A percentile compares a stretch with the other conserved stretches of the same genome.
These are phyloP conservation scores for Heptranchias perlo DNA, from an alignment of 2,113 vertebrate genomes.

Conservation along the genomic window DNA sequence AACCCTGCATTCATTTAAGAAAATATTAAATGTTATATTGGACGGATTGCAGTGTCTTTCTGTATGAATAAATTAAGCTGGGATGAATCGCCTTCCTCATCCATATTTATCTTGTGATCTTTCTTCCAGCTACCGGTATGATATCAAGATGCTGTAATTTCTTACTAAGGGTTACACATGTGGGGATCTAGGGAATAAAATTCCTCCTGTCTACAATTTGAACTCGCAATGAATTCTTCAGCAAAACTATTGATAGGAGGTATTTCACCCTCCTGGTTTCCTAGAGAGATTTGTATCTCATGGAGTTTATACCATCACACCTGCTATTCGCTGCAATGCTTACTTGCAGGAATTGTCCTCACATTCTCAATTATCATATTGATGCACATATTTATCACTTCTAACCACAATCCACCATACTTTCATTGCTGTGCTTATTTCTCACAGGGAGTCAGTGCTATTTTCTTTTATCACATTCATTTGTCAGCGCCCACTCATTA, in stretches of 20 bases:
- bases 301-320: neutral
- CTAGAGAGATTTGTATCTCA: neutral
- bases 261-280: neutral
- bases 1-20: neutral
- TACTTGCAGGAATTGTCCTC: neutral
- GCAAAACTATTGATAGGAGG: neutral
- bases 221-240: neutral
- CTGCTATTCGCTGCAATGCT: neutral
- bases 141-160: neutral
- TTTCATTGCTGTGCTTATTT: neutral
- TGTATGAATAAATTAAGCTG: neutral
- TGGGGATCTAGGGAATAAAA: neutral
- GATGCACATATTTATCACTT: neutral
- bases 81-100: neutral
- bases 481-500: neutral
- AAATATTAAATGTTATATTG: neutral
- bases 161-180: neutral
- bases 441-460: constrained; percentile 14
- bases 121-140: too few relatives aligned
- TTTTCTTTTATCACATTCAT: constrained; percentile 1
- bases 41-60: neutral
- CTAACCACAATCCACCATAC: neutral
- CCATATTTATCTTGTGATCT: neutral
- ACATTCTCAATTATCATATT: neutral
- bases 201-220: neutral